phyloP scores from a whole-genome alignment of 2,797 vertebrate genomes.

The Esox masquinongy region DNA sequence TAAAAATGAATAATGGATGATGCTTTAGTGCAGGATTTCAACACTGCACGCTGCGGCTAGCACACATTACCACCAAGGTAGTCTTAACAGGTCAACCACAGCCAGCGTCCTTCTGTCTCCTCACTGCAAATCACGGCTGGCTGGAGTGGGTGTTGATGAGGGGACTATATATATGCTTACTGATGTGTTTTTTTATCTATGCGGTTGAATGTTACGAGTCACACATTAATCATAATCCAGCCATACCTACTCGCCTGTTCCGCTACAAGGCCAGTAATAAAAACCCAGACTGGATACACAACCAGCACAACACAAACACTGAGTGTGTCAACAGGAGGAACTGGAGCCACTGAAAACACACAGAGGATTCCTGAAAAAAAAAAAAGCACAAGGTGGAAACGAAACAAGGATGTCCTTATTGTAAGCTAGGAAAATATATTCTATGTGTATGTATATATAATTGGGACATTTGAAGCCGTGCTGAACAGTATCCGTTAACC shows the following conservation, averaged over 20 bases:
- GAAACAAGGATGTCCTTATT: not conserved
- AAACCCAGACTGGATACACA: not conserved
- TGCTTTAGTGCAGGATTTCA: slow-evolving; percentile 7
- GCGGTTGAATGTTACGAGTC: not conserved
- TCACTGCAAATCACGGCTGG: not conserved
- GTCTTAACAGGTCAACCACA: not conserved
- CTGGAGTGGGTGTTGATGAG: not conserved
- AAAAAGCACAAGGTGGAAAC: not conserved
- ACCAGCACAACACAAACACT: not conserved
- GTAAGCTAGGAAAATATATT: not conserved
- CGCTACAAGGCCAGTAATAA: not conserved
- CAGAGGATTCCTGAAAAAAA: not conserved
- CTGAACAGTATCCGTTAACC: not conserved
- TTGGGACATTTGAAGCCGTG: not conserved
- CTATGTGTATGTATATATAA: not conserved
- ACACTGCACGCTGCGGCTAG: not conserved
- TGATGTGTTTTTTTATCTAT: not conserved
- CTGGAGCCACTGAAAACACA: not conserved
- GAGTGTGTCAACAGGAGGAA: not conserved
- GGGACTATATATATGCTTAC: not conserved
- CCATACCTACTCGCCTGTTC: not conserved
- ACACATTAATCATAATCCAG: not conserved
- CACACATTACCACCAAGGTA: not conserved
- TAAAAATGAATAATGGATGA: slow-evolving; percentile 37
- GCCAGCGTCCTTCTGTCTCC: not conserved